phyloP scores from a whole-genome alignment of 2,888 invertebrate genomes.

The Pemphredon lugubris region DNA sequence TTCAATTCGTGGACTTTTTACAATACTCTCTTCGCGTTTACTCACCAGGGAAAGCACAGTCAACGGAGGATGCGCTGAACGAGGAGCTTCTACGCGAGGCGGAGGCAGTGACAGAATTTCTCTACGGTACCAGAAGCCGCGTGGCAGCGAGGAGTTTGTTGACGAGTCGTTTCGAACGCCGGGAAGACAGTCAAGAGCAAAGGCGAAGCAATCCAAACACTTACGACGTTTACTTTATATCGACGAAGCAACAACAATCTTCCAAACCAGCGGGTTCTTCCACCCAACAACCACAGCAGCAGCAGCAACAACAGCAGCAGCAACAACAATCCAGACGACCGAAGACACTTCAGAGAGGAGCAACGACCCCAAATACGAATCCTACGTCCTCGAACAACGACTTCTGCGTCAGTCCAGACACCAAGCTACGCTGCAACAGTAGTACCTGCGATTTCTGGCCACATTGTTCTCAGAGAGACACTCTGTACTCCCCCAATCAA shows the following conservation, averaged over 20 bases:
- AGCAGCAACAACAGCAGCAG: conserved; percentile 75
- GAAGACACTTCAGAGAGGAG: conserved; percentile 81
- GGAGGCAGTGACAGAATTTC: conserved; percentile 83
- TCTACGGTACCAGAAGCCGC: conserved; percentile 83
- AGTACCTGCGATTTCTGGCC: conserved; percentile 86
- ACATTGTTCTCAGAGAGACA: conserved; percentile 82
- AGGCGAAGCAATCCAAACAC: conserved; percentile 62
- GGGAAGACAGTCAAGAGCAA: conserved; percentile 69
- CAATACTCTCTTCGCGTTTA: not conserved
- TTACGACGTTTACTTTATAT: conserved; percentile 76
- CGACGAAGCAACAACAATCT: conserved; percentile 72
- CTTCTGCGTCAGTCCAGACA: conserved; percentile 71
- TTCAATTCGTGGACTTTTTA: not conserved
- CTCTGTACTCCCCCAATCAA: conserved; percentile 73
- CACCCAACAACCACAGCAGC: conserved; percentile 76
- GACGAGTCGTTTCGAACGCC: conserved; percentile 78
- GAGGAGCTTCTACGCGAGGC: conserved; percentile 83
- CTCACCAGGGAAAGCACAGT: conserved; percentile 77
- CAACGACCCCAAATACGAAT: conserved; percentile 79
- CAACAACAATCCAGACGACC: conserved; percentile 77
- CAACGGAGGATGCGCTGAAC: conserved; percentile 78
- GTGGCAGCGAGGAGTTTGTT: conserved; percentile 82
- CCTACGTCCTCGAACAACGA: conserved; percentile 65
- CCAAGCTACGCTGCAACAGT: conserved; percentile 81
- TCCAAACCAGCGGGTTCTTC: conserved; percentile 54